Base-by-base conservation (phyloP, 2,888 invertebrate species). In the Hirtodrosophila duncani region DNA sequence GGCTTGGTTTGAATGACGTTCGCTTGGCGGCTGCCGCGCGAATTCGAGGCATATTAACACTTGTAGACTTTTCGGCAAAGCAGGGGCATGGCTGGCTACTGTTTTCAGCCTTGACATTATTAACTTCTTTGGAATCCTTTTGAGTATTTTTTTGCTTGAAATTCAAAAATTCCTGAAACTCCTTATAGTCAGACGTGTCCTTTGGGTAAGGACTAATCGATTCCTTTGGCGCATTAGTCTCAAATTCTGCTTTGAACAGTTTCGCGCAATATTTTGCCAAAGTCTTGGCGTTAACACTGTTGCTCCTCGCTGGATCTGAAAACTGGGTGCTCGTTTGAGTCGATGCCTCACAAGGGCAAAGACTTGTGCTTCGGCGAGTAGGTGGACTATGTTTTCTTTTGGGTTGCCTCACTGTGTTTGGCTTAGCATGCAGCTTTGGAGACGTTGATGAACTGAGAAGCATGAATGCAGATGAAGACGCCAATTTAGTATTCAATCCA, bases 41-140 rank as follows among this genome's bases (percentile, higher is more conserved):
- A n/a, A n/a, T n/a, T n/a, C n/a, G n/a, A n/a, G n/a, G n/a, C n/a
- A n/a, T n/a, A n/a, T 8, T 10, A 1, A 17, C 31, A 33, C 10
- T 33, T n/a, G 44, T 43, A 0, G 56, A 42, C 13, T 57, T 51
- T 3, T 57, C 52, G 6, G 58, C 58, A 34, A 44, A 29, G 7
- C 3, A 57, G 6, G 23, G 31, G 9, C 6, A 5, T 13, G 9
- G 10, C 6, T 4, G 26, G 4, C 3, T 58, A 33, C 9, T 57
- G 33, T 14, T 34, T n/a, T 10, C 11, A 17, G 1, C 58, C 46
- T 8, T 58, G 23, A n/a, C n/a, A n/a, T n/a, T n/a, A n/a, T n/a
- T n/a, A n/a, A n/a, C n/a, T n/a, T n/a, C n/a, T n/a, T n/a, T n/a
- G n/a, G n/a, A n/a, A n/a, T n/a, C n/a, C n/a, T n/a, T n/a, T n/a